Evolutionary conservation across 2,113 vertebrate species (phyloP), one percentile per base, ranked within the genome.

Genomic region (Hippolais icterina): DNA sequence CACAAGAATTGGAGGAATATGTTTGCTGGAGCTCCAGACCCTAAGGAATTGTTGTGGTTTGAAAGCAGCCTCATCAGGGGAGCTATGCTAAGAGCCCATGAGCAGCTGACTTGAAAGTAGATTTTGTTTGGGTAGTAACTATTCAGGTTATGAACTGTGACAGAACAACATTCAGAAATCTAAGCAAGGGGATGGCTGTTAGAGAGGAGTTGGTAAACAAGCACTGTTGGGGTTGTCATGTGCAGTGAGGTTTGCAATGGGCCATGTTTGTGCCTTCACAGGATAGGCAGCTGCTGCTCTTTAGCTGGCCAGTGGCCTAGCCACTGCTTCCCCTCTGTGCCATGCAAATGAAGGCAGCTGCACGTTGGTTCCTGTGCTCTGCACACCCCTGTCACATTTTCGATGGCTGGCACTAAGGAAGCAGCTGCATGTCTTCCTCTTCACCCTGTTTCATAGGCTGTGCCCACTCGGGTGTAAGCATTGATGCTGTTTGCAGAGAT

Each of bases 381-480:
- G 52, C 42, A 14, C 2, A 13, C 50, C 37, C 27, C 15, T 41
- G 3, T 39, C 76, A 76, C 0, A 0, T 12, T 9, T 13, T 15
- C 2, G 10, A 5, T 9, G 29, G 52, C 78, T 90, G 69, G 37
- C 0, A 0, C 21, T 56, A 33, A 56, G 52, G 76, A 65, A 83
- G 33, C 24, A 63, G 64, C 15, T 71, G 49, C 15, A 19, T 31
- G 37, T 49, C 37, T 25, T 59, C 53, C 39, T 74, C 57, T 72
- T 86, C 28, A 29, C 65, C 27, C 50, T 46, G 0, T 54, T 72
- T 66, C 22, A 6, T 2, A 83, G 54, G 25, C 57, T 76, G 25
- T 68, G 74, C 42, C 46, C n/a, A 3, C 61, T 61, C 56, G 41
- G 27, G 11, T 35, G 78, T 82, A 42, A 79, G 54, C 24, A 25